These are phyloP conservation scores for Corythucha ciliata DNA, from an alignment of 2,888 invertebrate genomes.

Conservation along the genomic window DNA sequence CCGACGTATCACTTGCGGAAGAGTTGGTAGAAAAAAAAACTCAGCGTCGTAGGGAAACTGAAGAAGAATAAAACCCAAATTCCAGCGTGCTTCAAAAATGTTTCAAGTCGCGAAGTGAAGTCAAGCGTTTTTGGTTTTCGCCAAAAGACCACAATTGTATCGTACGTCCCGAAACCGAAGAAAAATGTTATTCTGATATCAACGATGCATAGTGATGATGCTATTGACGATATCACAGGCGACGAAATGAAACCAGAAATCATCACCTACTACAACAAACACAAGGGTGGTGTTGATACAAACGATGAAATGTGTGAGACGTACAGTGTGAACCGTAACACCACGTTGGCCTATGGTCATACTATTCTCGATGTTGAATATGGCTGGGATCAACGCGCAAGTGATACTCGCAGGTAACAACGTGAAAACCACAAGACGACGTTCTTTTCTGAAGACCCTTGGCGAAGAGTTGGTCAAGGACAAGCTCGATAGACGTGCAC, in stretches of 20 bases:
- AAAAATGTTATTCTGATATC: conserved; percentile 25
- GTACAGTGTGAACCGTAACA: conserved; percentile 19
- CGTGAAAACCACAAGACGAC: no score
- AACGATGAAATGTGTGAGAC: conserved; percentile 22
- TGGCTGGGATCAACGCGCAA: conserved; percentile 15
- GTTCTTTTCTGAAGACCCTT: no score
- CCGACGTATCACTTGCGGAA: conserved; percentile 34
- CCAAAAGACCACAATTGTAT: no score
- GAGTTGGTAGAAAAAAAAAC: conserved; percentile 11
- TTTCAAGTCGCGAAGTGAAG: neutral
- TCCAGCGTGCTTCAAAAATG: conserved; percentile 8
- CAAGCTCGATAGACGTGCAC: no score
- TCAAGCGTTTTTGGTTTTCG: no score
- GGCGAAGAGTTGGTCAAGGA: no score
- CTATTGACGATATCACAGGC: conserved; percentile 15
- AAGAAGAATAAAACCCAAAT: conserved; percentile 24
- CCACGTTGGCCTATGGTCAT: conserved; percentile 27
- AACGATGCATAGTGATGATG: conserved; percentile 24
- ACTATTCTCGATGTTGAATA: conserved; percentile 22
- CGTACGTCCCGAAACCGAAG: conserved; percentile 24
- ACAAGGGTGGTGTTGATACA: conserved; percentile 24
- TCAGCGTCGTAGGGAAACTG: conserved; percentile 9
- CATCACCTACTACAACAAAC: conserved; percentile 26
- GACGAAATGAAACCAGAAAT: conserved; percentile 25
- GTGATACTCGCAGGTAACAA: no score